Conservation (phyloP, 1,140 invertebrate genomes). For the Macrotrachela quadricornifera region DNA sequence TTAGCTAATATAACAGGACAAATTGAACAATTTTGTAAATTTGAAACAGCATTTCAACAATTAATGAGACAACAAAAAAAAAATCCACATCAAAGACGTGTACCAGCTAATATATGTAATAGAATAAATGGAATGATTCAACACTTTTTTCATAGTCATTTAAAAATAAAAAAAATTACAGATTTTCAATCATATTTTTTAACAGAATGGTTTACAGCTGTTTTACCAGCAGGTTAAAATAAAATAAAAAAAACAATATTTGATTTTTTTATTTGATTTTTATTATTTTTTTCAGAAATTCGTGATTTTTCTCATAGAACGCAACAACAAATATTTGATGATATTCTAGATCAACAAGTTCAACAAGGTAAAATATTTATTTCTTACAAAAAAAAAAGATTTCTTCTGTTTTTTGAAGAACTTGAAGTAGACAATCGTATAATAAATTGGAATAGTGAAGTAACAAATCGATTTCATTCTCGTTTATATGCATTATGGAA, state of each 20-base stretch:
- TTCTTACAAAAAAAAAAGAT: too few species aligned
- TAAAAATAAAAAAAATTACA: conserved; percentile 38
- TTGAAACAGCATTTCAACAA: not conserved
- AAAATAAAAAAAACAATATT: not conserved
- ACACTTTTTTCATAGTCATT: conserved; percentile 64
- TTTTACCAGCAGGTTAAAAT: conserved; percentile 34
- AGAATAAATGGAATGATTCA: conserved; percentile 19
- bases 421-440: conserved; percentile 60
- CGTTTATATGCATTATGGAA: conserved; percentile 87
- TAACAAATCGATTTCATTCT: conserved; percentile 48
- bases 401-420: conserved; percentile 35
- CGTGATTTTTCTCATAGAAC: conserved; percentile 63
- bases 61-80: conserved; percentile 49
- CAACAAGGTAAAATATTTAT: conserved; percentile 48
- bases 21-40: conserved; percentile 39
- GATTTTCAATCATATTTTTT: not conserved
- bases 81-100: conserved; percentile 47
- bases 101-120: conserved; percentile 15
- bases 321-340: conserved; percentile 72
- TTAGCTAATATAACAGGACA: conserved; percentile 66
- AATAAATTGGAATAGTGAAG: conserved; percentile 75
- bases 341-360: conserved; percentile 76
- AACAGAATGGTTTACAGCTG: conserved; percentile 41
- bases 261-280: not conserved
- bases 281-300: conserved; percentile 40